Base-by-base conservation (phyloP, 1,140 invertebrate species). In the Melanaphis sacchari region DNA sequence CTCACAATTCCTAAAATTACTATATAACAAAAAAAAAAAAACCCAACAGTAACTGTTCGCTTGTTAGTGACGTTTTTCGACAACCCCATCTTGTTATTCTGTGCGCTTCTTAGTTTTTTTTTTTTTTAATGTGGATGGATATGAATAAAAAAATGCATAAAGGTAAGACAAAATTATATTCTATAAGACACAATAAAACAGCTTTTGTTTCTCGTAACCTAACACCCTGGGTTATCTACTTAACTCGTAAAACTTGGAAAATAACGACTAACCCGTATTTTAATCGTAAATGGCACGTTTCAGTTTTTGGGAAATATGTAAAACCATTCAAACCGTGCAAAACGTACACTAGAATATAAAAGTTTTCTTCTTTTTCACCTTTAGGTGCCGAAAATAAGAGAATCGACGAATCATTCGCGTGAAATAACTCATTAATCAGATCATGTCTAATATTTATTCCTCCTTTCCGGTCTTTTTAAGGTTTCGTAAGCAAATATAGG, bases 391-490 rank as follows among this genome's bases (percentile, higher is more conserved):
- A 76, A 5, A 31, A 66, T 66, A 66, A 66, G 59, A 66, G 4
- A 0, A 15, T 31, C 11, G 59, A 66, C 59, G 15, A 76, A 76
- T 76, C 31, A 76, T n/a, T 76, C 59, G 59, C 15, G 0, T 5
- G 15, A 76, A 76, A 76, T 76, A 76, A 76, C n/a, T 76, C 59
- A 76, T 76, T 76, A 76, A 76, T 76, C 59, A 76, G n/a, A 76
- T n/a, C 59, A 76, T 5, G 59, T 76, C 31, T 76, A 76, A n/a
- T 76, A 18, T 31, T 36, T 36, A 4, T 18, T 18, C 11, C 31
- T 40, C 6, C 31, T 49, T 15, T 26, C 11, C 40, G 40, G 15
- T 31, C 11, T 85, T 43, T 40, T 82, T 24, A 82, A 36, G 81
- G 81, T 40, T 41, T 89, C n/a, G n/a, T 52, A 89, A 89, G 38